Base-by-base conservation (phyloP, 2,888 invertebrate genomes). In the Hypercompe scribonia region DNA sequence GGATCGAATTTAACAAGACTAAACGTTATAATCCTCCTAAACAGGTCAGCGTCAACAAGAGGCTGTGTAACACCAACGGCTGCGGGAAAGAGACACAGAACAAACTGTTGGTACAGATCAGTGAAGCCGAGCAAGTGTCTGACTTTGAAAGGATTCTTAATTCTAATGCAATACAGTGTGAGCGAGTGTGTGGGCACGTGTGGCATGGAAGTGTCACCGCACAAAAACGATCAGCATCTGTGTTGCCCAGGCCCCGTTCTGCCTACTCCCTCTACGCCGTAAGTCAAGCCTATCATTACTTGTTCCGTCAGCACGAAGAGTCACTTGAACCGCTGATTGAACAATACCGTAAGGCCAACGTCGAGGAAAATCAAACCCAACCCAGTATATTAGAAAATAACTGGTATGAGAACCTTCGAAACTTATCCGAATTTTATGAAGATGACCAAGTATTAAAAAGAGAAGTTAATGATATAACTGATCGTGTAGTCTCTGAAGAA, bases 131-230 rank as follows among this genome's bases (percentile, higher is more conserved):
- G 83, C 94, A 96, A 96, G 95, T 96, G 90, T 92, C 93, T 54
- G 96, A 96, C 93, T 96, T 96, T 95, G 96, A 96, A 93, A 96
- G 96, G 96, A 96, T 96, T 96, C 96, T 96, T 90, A 94, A 94
- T 91, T 94, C 94, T 94, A 95, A 95, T 95, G 94, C 96, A 91
- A 94, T 95, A 94, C 93, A 92, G 93, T 92, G 91, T 85, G 93
- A 93, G 87, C 91, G 92, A 77, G 90, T 91, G 80, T 90, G 89
- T 78, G 88, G 90, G 46, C 93, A 93, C 89, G 93, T 94, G 92
- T 95, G 95, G 95, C 91, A 92, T 81, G 90, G 92, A 73, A 89
- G 90, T 84, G 86, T 86, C 77, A 87, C 88, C 78, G 86, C 89
- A 74, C 89, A 86, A 79, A 89, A 90, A 78, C 89, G 92, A 71